These are phyloP conservation scores for Neomonachus schauinslandi DNA, from an alignment of 2,113 vertebrate genomes.

Conservation along the genomic window DNA sequence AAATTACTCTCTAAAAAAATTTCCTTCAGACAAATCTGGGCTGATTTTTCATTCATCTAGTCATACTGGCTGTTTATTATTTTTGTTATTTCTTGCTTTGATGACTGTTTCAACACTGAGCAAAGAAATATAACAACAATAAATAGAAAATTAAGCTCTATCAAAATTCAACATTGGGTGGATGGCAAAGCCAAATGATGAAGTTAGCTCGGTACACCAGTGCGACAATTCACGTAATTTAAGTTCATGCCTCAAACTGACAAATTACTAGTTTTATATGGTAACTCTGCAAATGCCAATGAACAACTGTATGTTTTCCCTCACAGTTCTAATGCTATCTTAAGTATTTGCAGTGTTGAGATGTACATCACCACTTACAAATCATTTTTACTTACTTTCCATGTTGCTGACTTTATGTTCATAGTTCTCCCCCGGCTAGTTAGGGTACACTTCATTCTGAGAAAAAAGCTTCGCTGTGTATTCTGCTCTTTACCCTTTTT, in stretches of 20 bases:
- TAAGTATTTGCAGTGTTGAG: neutral
- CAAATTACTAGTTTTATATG: neutral
- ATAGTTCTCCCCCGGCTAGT: slow-evolving; percentile 98
- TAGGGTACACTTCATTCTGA: slow-evolving; percentile 98
- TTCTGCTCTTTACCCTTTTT: slow-evolving; percentile 95
- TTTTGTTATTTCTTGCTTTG: slow-evolving; percentile 16
- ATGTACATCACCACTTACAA: neutral
- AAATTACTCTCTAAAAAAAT: neutral
- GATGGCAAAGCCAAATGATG: neutral
- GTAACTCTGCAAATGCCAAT: slow-evolving; percentile 41
- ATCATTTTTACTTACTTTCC: slow-evolving; percentile 91
- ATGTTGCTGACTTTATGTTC: slow-evolving; percentile 98
- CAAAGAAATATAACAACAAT: slow-evolving; percentile 29
- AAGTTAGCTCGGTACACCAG: neutral
- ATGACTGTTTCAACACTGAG: slow-evolving; percentile 3
- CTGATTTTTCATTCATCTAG: slow-evolving; percentile 30
- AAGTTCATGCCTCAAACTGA: slow-evolving; percentile 26
- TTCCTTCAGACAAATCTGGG: neutral
- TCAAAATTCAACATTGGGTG: neutral
- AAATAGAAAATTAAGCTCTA: slow-evolving; percentile 45
- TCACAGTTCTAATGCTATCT: slow-evolving; percentile 14
- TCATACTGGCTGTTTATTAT: neutral
- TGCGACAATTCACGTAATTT: neutral
- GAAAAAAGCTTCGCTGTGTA: slow-evolving; percentile 95
- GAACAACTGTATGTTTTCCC: neutral